These are phyloP conservation scores for Melipona bicolor DNA, from an alignment of 2,888 invertebrate species.

Conservation along the genomic window DNA sequence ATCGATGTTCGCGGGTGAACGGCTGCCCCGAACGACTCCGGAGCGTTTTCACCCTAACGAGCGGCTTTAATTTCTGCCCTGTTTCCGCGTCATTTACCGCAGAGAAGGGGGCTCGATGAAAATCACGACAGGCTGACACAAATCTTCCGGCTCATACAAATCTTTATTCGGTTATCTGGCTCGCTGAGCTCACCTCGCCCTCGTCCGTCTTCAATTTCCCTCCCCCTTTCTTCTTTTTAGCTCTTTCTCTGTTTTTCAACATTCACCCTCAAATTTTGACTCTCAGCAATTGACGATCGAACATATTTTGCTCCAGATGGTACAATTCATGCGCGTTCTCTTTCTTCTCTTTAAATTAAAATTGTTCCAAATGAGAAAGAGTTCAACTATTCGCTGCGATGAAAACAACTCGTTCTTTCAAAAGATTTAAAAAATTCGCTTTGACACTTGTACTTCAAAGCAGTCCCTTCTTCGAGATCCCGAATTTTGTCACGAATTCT, in stretches of 20 bases:
- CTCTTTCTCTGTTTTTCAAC: not conserved
- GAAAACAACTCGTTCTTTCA: too few species aligned
- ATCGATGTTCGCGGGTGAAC: constrained; percentile 56
- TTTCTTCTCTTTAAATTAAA: too few species aligned
- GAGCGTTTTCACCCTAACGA: constrained; percentile 66
- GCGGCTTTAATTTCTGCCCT: constrained; percentile 73
- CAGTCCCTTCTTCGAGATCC: too few species aligned
- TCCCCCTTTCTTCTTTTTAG: not conserved
- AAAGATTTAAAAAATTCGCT: too few species aligned
- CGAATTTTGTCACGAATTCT: too few species aligned
- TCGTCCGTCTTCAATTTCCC: not conserved
- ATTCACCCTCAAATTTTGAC: too few species aligned
- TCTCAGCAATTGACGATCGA: too few species aligned
- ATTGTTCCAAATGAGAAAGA: too few species aligned
- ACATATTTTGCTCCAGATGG: too few species aligned
- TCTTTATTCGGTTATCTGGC: constrained; percentile 54
- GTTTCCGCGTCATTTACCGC: constrained; percentile 70
- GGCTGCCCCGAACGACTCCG: constrained; percentile 50
- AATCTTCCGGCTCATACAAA: constrained; percentile 46
- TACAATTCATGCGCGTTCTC: too few species aligned
- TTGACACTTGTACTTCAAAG: too few species aligned
- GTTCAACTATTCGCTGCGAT: too few species aligned
- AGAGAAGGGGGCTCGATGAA: constrained; percentile 58
- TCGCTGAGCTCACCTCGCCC: constrained; percentile 18
- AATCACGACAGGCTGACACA: constrained; percentile 60